These are phyloP conservation scores for Prietella phreatophila DNA, from an alignment of 2,113 vertebrate species.

Conservation along the genomic window DNA sequence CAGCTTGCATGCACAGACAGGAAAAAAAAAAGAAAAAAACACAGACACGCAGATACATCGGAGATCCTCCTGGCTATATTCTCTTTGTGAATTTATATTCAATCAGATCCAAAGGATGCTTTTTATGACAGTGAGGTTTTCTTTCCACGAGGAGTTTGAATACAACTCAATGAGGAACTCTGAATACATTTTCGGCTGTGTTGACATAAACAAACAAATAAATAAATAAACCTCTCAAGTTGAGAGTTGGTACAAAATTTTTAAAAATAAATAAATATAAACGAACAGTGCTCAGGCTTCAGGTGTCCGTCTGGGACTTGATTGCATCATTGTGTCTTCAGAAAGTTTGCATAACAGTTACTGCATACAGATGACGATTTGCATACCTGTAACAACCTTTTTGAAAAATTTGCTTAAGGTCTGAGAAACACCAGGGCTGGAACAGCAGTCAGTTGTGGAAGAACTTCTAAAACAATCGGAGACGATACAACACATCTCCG, in stretches of 20 bases:
- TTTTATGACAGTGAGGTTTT: neutral
- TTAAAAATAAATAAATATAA: neutral
- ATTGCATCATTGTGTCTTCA: neutral
- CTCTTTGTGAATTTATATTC: neutral
- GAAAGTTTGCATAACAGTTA: constrained; percentile 39
- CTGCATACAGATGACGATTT: neutral
- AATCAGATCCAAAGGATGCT: neutral
- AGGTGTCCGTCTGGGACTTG: neutral
- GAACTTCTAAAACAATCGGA: no score
- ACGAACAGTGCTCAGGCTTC: neutral
- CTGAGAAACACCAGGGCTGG: neutral
- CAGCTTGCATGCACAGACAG: neutral
- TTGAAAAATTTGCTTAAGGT: constrained; percentile 17
- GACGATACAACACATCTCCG: neutral
- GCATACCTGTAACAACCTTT: constrained; percentile 43
- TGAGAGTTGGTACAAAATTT: no score
- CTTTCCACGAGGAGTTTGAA: neutral
- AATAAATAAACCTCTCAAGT: no score
- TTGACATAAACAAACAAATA: neutral
- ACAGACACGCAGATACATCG: neutral
- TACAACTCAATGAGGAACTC: neutral
- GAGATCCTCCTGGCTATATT: neutral
- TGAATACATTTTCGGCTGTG: neutral
- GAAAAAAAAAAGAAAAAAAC: neutral
- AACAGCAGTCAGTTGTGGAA: neutral